These are phyloP conservation scores for Phyllotreta striolata DNA, from an alignment of 2,888 invertebrate genomes.

Conservation along the genomic window DNA sequence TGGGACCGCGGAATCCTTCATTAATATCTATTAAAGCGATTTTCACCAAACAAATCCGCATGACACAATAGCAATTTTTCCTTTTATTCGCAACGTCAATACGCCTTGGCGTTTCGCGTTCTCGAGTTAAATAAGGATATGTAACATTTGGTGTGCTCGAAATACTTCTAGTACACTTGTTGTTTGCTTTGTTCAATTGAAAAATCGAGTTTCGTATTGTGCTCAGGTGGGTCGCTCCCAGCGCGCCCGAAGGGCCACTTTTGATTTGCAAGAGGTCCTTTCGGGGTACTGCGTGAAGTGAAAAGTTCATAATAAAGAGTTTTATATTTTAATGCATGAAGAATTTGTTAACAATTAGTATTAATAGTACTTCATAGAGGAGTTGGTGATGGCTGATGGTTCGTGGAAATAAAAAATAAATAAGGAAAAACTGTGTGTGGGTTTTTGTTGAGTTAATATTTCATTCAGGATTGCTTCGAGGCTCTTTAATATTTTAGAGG, in stretches of 20 bases:
- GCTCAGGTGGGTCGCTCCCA: conserved; percentile 26
- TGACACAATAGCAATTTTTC: conserved; percentile 29
- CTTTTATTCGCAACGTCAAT: conserved; percentile 31
- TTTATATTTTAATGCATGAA: too few relatives aligned
- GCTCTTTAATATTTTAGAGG: conserved; percentile 5
- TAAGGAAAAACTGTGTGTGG: too few relatives aligned
- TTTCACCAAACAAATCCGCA: conserved; percentile 10
- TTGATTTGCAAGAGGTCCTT: conserved; percentile 11
- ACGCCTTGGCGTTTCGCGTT: conserved; percentile 11
- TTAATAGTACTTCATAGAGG: too few relatives aligned
- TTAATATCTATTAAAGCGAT: not conserved
- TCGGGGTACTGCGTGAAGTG: not conserved
- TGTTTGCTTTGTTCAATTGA: conserved; percentile 36
- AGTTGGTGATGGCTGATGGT: too few relatives aligned
- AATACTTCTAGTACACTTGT: conserved; percentile 36
- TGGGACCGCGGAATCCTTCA: not conserved
- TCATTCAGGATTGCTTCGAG: not conserved
- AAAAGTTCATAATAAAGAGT: not conserved
- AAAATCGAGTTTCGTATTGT: conserved; percentile 30
- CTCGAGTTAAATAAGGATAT: conserved; percentile 30
- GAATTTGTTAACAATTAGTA: too few relatives aligned
- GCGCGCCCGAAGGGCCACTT: conserved; percentile 24
- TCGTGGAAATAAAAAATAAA: too few relatives aligned
- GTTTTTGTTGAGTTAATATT: too few relatives aligned
- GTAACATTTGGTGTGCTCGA: conserved; percentile 37